Percentiles rank a stretch among this genome's conserved stretches.
phyloP scores from a whole-genome alignment of 1,140 invertebrate species.

The Mya arenaria region DNA sequence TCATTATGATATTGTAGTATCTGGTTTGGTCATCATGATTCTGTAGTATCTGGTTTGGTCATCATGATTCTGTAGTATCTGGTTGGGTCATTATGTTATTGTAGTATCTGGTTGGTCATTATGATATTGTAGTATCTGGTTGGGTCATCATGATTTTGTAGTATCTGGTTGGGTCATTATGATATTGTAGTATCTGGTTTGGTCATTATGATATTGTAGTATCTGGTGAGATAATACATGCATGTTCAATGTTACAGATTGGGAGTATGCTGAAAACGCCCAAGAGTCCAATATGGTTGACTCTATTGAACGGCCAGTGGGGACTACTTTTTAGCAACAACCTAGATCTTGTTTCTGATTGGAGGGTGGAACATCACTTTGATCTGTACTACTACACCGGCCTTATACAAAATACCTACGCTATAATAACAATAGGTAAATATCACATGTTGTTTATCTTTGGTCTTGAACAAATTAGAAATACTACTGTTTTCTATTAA shows the following conservation, averaged over 20 bases:
- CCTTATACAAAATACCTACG: conserved; percentile 84
- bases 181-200: no score
- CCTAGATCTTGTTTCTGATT: conserved; percentile 89
- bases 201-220: no score
- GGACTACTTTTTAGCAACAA: conserved; percentile 91
- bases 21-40: no score
- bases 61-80: no score
- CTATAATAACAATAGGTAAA: conserved; percentile 84
- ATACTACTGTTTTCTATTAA: not conserved
- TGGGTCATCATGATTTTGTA: no score
- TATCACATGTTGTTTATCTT: not conserved
- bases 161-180: no score
- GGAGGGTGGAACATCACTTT: conserved; percentile 90
- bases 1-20: no score
- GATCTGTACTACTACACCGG: conserved; percentile 89
- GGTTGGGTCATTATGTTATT: no score
- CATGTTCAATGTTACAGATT: conserved; percentile 84
- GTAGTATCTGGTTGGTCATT: no score
- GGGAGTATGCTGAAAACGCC: conserved; percentile 92
- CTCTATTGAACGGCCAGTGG: conserved; percentile 87
- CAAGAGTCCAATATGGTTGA: conserved; percentile 90
- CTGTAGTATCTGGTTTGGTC: no score
- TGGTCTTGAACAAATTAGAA: not conserved
- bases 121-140: no score
- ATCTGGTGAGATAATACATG: no score